These are phyloP conservation scores for Cathartes aura DNA, from an alignment of 2,113 vertebrate species.

Conservation along the genomic window DNA sequence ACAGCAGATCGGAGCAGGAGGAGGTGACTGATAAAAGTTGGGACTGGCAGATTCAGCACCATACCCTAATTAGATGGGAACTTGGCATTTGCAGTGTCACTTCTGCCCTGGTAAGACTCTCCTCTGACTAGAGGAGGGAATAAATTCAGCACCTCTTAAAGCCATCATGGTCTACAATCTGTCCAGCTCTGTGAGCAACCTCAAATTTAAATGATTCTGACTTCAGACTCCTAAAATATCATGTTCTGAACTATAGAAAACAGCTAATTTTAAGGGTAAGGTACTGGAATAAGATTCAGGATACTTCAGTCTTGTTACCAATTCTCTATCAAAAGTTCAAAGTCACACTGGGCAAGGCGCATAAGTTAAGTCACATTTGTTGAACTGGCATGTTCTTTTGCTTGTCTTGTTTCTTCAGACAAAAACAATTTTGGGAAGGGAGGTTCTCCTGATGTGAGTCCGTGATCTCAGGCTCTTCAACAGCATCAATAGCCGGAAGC, in stretches of 20 bases:
- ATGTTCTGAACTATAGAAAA: neutral
- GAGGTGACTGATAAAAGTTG: neutral
- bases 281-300: neutral
- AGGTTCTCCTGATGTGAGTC: neutral
- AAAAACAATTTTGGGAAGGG: neutral
- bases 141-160: neutral
- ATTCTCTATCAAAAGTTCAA: neutral
- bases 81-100: neutral
- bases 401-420: neutral
- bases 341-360: neutral
- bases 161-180: neutral
- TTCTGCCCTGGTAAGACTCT: neutral
- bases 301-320: neutral
- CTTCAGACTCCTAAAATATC: neutral
- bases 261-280: neutral
- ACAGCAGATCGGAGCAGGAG: neutral
- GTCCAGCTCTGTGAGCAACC: neutral
- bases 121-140: neutral
- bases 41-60: neutral
- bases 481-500: neutral
- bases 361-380: neutral
- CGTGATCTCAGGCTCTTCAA: neutral
- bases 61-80: neutral
- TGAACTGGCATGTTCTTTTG: neutral
- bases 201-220: neutral